These are phyloP conservation scores for Hoplostethus atlanticus DNA, from an alignment of 2,797 vertebrate species.

Conservation along the genomic window DNA sequence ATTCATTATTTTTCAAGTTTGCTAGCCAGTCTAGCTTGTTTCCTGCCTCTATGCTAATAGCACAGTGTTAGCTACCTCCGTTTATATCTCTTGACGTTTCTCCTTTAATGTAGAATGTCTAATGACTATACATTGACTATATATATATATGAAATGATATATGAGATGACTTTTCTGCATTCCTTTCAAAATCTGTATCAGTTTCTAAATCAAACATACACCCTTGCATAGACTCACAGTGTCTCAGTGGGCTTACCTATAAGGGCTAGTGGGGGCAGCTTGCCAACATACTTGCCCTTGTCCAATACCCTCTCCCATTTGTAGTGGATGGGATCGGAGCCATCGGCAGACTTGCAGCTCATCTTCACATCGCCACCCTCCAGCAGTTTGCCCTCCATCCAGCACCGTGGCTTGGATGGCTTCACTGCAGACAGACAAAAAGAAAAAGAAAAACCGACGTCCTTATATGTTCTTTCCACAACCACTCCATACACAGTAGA, in stretches of 20 bases:
- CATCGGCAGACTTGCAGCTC: constrained; percentile 90
- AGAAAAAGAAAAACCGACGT: constrained; percentile 20
- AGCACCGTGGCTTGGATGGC: constrained; percentile 92
- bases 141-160: no score
- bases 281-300: constrained; percentile 85
- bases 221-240: constrained; percentile 1
- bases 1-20: no score
- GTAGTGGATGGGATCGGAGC: constrained; percentile 91
- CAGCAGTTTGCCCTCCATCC: constrained; percentile 88
- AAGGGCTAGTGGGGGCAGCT: constrained; percentile 83
- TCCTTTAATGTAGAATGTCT: no score
- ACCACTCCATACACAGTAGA: no score
- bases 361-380: constrained; percentile 90
- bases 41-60: no score
- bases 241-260: constrained; percentile 85
- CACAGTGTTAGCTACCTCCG: no score
- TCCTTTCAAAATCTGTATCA: no score
- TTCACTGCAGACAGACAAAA: constrained; percentile 81
- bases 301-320: constrained; percentile 89
- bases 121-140: no score
- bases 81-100: no score
- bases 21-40: no score
- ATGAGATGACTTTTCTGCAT: no score
- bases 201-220: no score
- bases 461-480: not conserved